Evolutionary conservation across 2,797 vertebrate species (phyloP).

Genomic region (Chelmon rostratus): DNA sequence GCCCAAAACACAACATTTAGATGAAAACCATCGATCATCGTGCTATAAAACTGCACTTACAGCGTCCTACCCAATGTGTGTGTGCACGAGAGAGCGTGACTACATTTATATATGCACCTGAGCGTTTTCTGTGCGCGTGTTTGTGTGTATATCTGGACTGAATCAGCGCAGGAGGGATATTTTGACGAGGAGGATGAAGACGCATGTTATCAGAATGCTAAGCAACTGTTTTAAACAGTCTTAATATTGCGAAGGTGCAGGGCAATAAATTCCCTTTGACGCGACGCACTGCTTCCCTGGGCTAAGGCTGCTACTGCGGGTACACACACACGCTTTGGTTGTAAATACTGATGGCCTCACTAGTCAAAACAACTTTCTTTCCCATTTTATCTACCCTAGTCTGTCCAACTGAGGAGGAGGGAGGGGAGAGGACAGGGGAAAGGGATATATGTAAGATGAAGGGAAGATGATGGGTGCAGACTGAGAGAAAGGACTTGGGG

Average conservation of each 20-base stretch:
- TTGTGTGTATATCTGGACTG: conserved; percentile 36
- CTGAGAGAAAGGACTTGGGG: conserved; percentile 4
- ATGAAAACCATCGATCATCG: conserved; percentile 60
- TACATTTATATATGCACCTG: conserved; percentile 15
- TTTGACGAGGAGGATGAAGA: conserved; percentile 60
- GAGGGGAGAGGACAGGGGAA: conserved; percentile 19
- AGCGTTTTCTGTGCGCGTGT: conserved; percentile 26
- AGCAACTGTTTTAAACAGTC: conserved; percentile 72
- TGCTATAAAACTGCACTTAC: conserved; percentile 30
- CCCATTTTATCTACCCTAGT: conserved; percentile 56
- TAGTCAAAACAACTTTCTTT: conserved; percentile 63
- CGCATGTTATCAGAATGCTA: conserved; percentile 69
- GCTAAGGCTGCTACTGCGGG: conserved; percentile 55
- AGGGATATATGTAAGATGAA: conserved; percentile 15
- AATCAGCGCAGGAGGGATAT: conserved; percentile 47
- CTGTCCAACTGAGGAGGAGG: conserved; percentile 40
- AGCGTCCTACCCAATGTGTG: background rate
- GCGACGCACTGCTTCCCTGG: conserved; percentile 55
- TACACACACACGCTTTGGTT: conserved; percentile 53
- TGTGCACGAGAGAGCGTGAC: conserved; percentile 1
- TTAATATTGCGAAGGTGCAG: conserved; percentile 66
- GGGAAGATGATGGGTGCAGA: conserved; percentile 21
- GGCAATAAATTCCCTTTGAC: conserved; percentile 74
- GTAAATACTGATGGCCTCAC: conserved; percentile 68
- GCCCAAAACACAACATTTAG: conserved; percentile 37